Base-by-base conservation (phyloP, 2,797 vertebrate species). In the Anguilla marmorata region DNA sequence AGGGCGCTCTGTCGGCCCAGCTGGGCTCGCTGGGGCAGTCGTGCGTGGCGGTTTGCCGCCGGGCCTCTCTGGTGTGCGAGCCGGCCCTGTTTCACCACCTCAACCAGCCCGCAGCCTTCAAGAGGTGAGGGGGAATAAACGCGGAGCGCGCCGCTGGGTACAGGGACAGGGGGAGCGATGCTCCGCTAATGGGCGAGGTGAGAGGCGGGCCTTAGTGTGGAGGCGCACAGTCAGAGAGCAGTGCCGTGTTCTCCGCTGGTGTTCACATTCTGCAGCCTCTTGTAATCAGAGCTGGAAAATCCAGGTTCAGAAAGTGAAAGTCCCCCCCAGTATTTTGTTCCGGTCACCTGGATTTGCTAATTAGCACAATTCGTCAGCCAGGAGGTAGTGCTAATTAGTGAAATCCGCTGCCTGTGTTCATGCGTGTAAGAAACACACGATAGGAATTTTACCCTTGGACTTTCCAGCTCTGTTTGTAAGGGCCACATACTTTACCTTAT, bases 1-100 rank as follows among this genome's bases (percentile, higher is more conserved):
- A 92, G 89, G 90, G 91, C 12, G 86, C 91, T 86, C 91, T 95
- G 0, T 91, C 86, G 86, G 56, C 89, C 0, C 94, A 91, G 89
- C 90, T 96, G 86, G 94, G 94, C 85, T 94, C 94, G 2, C 90
- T 95, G 87, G 92, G 94, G 37, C 92, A 93, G 89, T 95, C 95
- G 0, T 96, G 95, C 80, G 90, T 90, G 5, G 91, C 89, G 12
- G 94, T 91, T 89, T 96, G 95, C 87, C 90, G 0, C 1, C 90
- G 56, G 48, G 93, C 94, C 24, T 91, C 93, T 27, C 93, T 94
- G 0, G 85, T 93, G 83, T 96, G 95, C 85, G 95, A 96, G 84
- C 95, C 95, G 0, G 92, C 93, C 85, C 89, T 95, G 88, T 96
- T 96, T 91, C 92, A 93, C 86, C 93, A 91, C 90, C 91, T 96